Conservation (phyloP, 2,113 vertebrate genomes). For the Glaucidium brasilianum region DNA sequence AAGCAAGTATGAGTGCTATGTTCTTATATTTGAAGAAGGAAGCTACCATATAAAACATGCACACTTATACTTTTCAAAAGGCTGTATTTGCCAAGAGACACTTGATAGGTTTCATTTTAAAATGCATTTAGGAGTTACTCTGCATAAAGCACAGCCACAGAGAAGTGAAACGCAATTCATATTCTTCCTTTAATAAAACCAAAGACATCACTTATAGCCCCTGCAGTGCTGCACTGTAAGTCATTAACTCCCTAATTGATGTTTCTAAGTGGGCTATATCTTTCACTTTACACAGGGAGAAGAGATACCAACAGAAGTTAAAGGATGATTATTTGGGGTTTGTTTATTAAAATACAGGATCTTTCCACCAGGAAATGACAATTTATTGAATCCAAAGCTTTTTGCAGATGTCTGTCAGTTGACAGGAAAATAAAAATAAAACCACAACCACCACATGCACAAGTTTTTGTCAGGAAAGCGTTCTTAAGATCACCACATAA, state of each 20-base stretch:
- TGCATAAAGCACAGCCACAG: not conserved
- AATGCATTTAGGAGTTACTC: not conserved
- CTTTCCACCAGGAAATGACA: not conserved
- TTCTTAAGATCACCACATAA: not conserved
- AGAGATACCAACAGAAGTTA: not conserved
- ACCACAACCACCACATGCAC: not conserved
- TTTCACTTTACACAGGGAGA: not conserved
- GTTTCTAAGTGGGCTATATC: not conserved
- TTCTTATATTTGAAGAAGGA: not conserved
- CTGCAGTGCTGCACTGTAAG: not conserved
- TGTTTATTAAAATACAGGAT: not conserved
- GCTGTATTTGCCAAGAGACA: not conserved
- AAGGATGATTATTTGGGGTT: not conserved
- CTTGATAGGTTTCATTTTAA: not conserved
- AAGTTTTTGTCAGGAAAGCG: not conserved
- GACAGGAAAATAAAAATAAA: not conserved
- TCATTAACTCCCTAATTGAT: not conserved
- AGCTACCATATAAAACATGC: not conserved
- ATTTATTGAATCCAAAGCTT: not conserved
- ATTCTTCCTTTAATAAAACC: not conserved
- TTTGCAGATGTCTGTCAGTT: not conserved
- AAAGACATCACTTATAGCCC: not conserved
- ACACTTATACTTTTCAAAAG: not conserved
- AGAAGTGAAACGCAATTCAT: not conserved
- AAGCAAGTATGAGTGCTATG: not conserved